These are phyloP conservation scores for Amblyraja radiata DNA, from an alignment of 2,797 vertebrate genomes.

Conservation along the genomic window DNA sequence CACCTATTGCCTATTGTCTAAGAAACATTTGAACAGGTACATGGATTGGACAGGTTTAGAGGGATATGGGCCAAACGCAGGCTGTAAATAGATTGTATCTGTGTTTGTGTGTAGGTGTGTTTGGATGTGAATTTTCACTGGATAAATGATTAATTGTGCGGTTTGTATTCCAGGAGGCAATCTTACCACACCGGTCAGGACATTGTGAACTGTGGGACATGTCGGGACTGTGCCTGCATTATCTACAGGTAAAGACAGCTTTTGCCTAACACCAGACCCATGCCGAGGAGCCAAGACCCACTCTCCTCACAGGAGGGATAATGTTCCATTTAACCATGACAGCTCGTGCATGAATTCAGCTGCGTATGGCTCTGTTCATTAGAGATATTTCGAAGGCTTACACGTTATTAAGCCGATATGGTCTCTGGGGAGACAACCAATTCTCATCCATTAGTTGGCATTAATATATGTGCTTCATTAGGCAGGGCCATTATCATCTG, in stretches of 20 bases:
- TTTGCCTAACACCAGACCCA: not conserved
- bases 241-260: constrained; percentile 71
- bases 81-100: not conserved
- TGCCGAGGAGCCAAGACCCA: not conserved
- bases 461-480: constrained; percentile 16
- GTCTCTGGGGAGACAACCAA: constrained; percentile 23
- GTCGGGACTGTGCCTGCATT: constrained; percentile 81
- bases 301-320: not conserved
- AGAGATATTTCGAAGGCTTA: not conserved
- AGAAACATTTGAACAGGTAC: too few species aligned
- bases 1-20: too few species aligned
- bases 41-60: too few species aligned
- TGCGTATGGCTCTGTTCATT: not conserved
- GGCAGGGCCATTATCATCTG: not conserved
- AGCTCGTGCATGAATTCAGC: not conserved
- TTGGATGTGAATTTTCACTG: not conserved
- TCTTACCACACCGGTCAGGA: constrained; percentile 77
- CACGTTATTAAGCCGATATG: not conserved
- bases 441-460: constrained; percentile 22
- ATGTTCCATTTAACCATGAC: not conserved
- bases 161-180: constrained; percentile 65
- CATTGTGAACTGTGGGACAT: constrained; percentile 78
- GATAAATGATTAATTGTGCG: not conserved
- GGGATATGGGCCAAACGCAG: too few species aligned
- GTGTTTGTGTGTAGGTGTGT: constrained; percentile 33